These are phyloP conservation scores for Bungarus multicinctus DNA, from an alignment of 2,113 vertebrate species.

Conservation along the genomic window DNA sequence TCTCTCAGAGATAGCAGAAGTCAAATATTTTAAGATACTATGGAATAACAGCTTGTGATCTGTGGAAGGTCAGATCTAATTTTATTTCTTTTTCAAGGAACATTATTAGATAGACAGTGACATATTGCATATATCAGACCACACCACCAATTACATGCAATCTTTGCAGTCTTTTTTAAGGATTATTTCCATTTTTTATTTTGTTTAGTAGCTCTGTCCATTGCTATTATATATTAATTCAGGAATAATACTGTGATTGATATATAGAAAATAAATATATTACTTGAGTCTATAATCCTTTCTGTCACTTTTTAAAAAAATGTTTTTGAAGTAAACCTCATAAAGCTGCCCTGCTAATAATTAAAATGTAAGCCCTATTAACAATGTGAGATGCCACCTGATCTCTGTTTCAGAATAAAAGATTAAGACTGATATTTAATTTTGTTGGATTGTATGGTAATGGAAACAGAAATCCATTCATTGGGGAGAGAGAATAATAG, in stretches of 20 bases:
- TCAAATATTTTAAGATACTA: not conserved
- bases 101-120: not conserved
- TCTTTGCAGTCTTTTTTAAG: not conserved
- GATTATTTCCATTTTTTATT: not conserved
- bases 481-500: conserved; percentile 17
- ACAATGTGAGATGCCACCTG: not conserved
- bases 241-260: not conserved
- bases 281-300: not conserved
- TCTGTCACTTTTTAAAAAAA: not conserved
- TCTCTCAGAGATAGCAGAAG: not conserved
- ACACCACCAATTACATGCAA: not conserved
- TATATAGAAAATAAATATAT: not conserved
- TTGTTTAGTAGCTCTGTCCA: not conserved
- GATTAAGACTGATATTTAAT: conserved; percentile 25
- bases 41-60: not conserved
- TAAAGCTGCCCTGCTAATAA: not conserved
- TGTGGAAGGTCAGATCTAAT: not conserved
- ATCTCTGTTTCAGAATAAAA: conserved; percentile 27
- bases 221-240: not conserved
- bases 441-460: conserved; percentile 19
- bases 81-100: not conserved
- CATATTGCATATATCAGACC: not conserved
- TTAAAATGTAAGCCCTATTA: not conserved
- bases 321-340: not conserved
- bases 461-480: conserved; percentile 42